Evolutionary conservation across 1,140 invertebrate species (phyloP).

Genomic region (Hyles euphorbiae): DNA sequence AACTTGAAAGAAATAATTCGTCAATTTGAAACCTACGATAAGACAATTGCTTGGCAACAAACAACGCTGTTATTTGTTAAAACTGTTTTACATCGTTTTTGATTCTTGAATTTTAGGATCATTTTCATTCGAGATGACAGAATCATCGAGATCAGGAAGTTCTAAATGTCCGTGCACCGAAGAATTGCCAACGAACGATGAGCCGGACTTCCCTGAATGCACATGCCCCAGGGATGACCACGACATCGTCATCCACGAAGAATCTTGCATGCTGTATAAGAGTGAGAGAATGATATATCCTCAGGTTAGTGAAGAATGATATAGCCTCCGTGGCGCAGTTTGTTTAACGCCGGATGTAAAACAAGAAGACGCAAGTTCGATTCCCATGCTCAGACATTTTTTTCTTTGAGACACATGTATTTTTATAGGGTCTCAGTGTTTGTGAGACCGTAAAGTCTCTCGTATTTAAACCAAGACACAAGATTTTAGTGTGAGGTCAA

Average conservation of each 20-base stretch:
- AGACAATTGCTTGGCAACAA: conserved; percentile 30
- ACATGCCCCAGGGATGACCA: conserved; percentile 40
- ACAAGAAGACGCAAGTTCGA: too few species aligned
- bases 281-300: conserved; percentile 47
- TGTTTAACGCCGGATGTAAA: too few species aligned
- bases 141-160: background rate
- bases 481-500: too few species aligned
- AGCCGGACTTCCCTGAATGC: conserved; percentile 21
- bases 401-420: too few species aligned
- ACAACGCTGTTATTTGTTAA: conserved; percentile 12
- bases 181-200: conserved; percentile 8
- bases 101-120: conserved; percentile 2
- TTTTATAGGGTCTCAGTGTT: too few species aligned
- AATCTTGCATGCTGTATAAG: conserved; percentile 42
- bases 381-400: too few species aligned
- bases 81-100: too few species aligned
- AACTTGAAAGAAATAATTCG: too few species aligned
- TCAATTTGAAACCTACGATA: too few species aligned
- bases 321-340: too few species aligned
- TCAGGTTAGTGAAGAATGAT: conserved; percentile 25
- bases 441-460: too few species aligned
- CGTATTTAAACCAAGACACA: too few species aligned
- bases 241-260: conserved; percentile 39
- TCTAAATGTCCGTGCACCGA: conserved; percentile 29
- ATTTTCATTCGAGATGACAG: background rate